Conservation (phyloP, 2,888 invertebrate genomes). For the Trachelus troglodyta region DNA sequence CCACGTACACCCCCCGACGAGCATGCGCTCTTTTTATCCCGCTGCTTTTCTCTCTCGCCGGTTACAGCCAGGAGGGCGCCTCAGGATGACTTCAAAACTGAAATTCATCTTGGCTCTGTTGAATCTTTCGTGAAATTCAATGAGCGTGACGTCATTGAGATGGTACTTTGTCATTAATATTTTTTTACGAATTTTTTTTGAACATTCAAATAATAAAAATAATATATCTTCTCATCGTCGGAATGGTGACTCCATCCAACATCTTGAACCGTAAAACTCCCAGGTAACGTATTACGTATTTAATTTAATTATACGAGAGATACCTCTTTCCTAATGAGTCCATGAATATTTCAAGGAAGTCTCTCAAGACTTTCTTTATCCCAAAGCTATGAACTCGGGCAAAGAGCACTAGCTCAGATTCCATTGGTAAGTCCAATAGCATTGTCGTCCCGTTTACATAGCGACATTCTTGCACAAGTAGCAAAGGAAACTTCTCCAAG, state of each 20-base stretch:
- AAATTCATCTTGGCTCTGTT: neutral
- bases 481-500: neutral
- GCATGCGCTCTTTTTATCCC: constrained; percentile 25
- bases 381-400: neutral
- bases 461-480: neutral
- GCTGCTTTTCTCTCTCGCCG: constrained; percentile 20
- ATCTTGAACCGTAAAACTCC: neutral
- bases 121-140: neutral
- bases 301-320: neutral
- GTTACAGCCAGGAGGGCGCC: constrained; percentile 49
- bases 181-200: neutral
- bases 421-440: neutral
- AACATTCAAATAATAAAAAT: neutral
- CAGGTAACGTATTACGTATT: neutral
- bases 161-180: neutral
- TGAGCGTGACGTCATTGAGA: neutral
- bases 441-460: neutral
- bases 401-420: neutral
- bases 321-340: neutral
- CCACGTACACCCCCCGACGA: constrained; percentile 24
- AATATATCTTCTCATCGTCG: neutral
- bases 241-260: neutral
- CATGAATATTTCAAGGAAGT: neutral
- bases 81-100: constrained; percentile 34
- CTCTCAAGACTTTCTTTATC: neutral